Evolutionary conservation across 1,140 invertebrate genomes (phyloP), one percentile per base, ranked within the genome.

Genomic region (Bombus haemorrhoidalis): DNA sequence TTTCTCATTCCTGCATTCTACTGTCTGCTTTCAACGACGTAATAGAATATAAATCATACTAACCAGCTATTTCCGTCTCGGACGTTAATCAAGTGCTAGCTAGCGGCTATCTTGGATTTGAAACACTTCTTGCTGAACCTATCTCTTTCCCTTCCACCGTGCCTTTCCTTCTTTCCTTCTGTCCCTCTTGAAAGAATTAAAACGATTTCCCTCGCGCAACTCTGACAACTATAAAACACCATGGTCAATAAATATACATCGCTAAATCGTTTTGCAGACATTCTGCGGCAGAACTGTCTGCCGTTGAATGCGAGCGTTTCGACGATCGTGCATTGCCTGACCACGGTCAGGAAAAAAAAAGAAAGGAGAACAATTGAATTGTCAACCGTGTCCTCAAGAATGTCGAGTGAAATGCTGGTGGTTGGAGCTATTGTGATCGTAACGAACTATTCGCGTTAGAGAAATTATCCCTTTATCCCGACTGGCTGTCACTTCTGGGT

Each of bases 381-480:
- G 81, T 77, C 85, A 72, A 64, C 39, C 13, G 15, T 28, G 3
- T 34, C 0, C 15, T 28, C 66, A 22, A 32, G 5, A 25, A 25
- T 28, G 28, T 25, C 41, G 13, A n/a, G 41, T 41, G 39, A 66
- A 74, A 86, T 47, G 8, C 5, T 10, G 10, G 37, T 6, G 37
- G 32, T 25, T 22, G 37, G 10, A 39, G 15, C 28, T 4, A 3
- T 9, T 37, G 39, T 28, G 15, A 12, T 37, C 8, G 12, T 84
- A 79, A 85, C 39, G 78, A 75, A 84, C 66, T 89, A 87, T 90
- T 87, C 43, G 68, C 62, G 86, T 86, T 83, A 22, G 57, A 89
- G 86, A 82, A 88, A 86, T 69, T 90, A 69, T 69, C 80, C 82
- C 72, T 81, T 91, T 81, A 88, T 87, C 41, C 81, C 32, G 72